phyloP scores from a whole-genome alignment of 2,888 invertebrate genomes.

The Sinotaia quadrata region DNA sequence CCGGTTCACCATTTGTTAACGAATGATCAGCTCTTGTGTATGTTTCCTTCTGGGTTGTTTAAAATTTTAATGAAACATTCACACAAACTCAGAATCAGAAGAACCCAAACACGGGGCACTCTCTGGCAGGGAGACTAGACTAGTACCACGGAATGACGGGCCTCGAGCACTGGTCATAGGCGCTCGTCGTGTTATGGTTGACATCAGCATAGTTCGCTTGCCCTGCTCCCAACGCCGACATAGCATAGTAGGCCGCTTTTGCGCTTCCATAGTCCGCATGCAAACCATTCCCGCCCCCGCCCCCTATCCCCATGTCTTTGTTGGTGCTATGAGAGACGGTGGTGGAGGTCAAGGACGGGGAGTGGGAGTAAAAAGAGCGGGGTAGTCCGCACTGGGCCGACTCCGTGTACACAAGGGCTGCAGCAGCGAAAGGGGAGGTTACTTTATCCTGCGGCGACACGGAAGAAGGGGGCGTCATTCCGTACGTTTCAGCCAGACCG shows the following conservation, averaged over 20 bases:
- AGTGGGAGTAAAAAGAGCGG: slow-evolving; percentile 17
- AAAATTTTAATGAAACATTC: too few relatives aligned
- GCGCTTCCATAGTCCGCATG: slow-evolving; percentile 24
- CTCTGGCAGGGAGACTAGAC: neutral
- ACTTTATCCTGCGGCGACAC: slow-evolving; percentile 84
- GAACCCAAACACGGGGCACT: too few relatives aligned
- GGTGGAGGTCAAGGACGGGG: slow-evolving; percentile 17
- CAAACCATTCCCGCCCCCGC: slow-evolving; percentile 1
- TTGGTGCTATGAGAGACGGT: neutral
- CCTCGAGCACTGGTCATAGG: slow-evolving; percentile 42
- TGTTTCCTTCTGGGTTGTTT: too few relatives aligned
- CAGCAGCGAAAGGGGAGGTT: slow-evolving; percentile 23
- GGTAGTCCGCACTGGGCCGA: slow-evolving; percentile 21
- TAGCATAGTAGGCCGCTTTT: slow-evolving; percentile 38
- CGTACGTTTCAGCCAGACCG: slow-evolving; percentile 74
- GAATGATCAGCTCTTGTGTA: too few relatives aligned
- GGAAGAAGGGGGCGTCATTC: slow-evolving; percentile 96
- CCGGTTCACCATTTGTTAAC: too few relatives aligned
- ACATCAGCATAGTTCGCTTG: slow-evolving; percentile 31
- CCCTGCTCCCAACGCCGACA: slow-evolving; percentile 27
- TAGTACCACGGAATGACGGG: slow-evolving; percentile 44
- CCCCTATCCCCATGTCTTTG: slow-evolving; percentile 12
- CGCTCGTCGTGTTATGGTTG: slow-evolving; percentile 32
- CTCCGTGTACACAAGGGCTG: slow-evolving; percentile 26
- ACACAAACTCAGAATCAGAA: too few relatives aligned